Conservation (phyloP, 2,113 vertebrate species). For the crab-eating macaque (Macaca fascicularis) region T2T-MFA8v1.1 NC_088381.1:150365501-150366000, state of each 20-base stretch:
- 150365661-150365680: background rate
- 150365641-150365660: background rate
- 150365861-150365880: background rate
- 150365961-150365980: background rate
- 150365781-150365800: background rate
- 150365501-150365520: background rate
- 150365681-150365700: background rate
- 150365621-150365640: background rate
- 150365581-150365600: background rate
- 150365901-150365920: slow-evolving; percentile 19
- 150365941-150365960: slow-evolving; percentile 17
- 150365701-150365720: background rate
- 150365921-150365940: background rate
- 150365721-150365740: background rate
- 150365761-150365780: background rate
- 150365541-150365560: background rate
- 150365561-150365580: background rate
- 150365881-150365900: background rate
- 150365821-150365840: slow-evolving; percentile 7
- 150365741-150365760: background rate
- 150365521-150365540: background rate
- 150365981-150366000: slow-evolving; percentile 28
- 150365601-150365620: background rate
- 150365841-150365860: background rate
- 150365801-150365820: slow-evolving; percentile 15